These are phyloP conservation scores for Telmatochromis sp. DNA, from an alignment of 2,113 vertebrate species.

Conservation along the genomic window DNA sequence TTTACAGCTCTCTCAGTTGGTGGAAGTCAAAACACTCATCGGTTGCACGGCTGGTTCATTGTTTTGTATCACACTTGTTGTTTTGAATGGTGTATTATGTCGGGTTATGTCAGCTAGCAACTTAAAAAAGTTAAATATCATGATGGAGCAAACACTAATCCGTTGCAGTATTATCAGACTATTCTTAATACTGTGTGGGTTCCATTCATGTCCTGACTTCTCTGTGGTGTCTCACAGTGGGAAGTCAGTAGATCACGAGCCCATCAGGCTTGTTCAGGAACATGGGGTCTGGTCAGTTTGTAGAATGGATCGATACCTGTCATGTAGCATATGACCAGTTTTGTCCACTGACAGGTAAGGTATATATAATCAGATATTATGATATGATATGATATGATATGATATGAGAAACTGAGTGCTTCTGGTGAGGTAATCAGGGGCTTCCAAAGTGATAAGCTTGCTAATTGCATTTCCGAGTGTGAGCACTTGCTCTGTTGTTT, in stretches of 20 bases:
- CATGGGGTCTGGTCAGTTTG: neutral
- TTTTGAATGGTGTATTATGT: neutral
- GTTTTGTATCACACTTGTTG: neutral
- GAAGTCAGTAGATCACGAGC: neutral
- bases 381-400: neutral
- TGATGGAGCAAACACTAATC: neutral
- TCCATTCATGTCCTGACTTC: neutral
- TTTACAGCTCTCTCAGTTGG: neutral
- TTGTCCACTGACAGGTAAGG: neutral
- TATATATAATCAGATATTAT: neutral
- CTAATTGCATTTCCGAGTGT: slow-evolving; percentile 30
- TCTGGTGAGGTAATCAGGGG: neutral
- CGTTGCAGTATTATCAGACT: neutral
- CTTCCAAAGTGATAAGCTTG: neutral
- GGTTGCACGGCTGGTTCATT: neutral
- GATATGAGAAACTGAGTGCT: neutral
- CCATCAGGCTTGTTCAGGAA: neutral
- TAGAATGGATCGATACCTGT: neutral
- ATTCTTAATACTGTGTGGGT: neutral
- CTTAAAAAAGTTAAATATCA: neutral
- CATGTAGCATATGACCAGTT: neutral
- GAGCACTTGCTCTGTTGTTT: slow-evolving; percentile 29
- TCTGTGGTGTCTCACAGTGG: neutral
- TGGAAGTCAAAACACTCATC: neutral
- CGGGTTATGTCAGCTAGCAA: neutral